Base-by-base conservation (phyloP, 2,797 vertebrate genomes). In the Arctocebus calabarensis region DNA sequence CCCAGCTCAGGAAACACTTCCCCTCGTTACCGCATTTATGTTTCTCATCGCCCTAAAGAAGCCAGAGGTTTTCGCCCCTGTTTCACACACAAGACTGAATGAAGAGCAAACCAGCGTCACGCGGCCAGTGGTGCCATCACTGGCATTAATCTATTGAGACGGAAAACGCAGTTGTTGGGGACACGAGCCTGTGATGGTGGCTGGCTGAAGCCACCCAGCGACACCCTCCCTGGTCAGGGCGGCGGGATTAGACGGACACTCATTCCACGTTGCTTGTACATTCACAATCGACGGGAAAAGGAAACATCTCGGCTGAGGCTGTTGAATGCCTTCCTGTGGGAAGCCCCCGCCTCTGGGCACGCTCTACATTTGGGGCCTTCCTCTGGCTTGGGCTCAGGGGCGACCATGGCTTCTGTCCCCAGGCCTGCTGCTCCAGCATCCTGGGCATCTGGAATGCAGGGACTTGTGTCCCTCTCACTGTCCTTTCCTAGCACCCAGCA, bases 171-270 rank as follows among this genome's bases (percentile, higher is more conserved):
- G 23, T 12, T 16, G 14, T 2, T 55, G 52, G 10, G 2, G 25
- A 10, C 1, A 3, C 5, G 1, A 64, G 25, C 61, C 29, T 0
- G 0, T 0, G 2, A 17, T 0, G 4, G 17, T 20, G 43, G 17
- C 16, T 2, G 59, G 64, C 64, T 66, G 64, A 22, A 2, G 4
- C 2, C 3, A 20, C 52, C 0, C 1, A 20, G 10, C 17, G 52
- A 45, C 2, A 3, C 7, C 32, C 20, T 2, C 1, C 10, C n/a
- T 5, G 2, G 8, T 8, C 2, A 17, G 45, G 43, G 23, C 7
- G 19, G 4, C 4, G 10, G 82, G 61, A 5, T 16, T 12, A 10
- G 16, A 13, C 7, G 43, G n/a, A 4, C 12, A 1, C 7, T 3
- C n/a, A 20, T 14, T 34, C 88, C 22, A 1, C 0, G 3, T 0